phyloP scores from a whole-genome alignment of 2,113 vertebrate species.

The Dipodomys ordii region DNA sequence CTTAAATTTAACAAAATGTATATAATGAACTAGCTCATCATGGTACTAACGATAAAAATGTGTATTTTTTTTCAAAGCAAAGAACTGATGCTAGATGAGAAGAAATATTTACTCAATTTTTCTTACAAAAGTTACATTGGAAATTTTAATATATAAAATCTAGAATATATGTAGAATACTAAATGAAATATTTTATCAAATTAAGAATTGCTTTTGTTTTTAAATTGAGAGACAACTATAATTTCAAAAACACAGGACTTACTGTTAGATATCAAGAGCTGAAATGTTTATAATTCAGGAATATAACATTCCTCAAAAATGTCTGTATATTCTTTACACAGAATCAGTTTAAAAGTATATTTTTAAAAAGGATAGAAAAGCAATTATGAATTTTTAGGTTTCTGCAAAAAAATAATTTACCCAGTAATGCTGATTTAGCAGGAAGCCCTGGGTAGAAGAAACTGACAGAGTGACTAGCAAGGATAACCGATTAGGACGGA shows the following conservation, averaged over 20 bases:
- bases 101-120: conserved; percentile 37
- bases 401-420: neutral
- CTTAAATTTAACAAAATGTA: conserved; percentile 27
- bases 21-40: neutral
- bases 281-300: conserved; percentile 15
- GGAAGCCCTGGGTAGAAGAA: conserved; percentile 30
- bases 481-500: neutral
- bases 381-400: conserved; percentile 32
- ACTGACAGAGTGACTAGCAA: neutral
- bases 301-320: neutral
- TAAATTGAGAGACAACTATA: conserved; percentile 3
- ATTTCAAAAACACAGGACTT: conserved; percentile 24
- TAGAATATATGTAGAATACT: neutral
- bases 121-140: conserved; percentile 9
- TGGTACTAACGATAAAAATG: conserved; percentile 4
- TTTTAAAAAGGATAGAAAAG: conserved; percentile 14
- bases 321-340: neutral
- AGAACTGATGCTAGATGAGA: neutral
- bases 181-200: conserved; percentile 29
- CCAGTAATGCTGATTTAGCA: conserved; percentile 32
- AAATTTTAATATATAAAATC: conserved; percentile 42
- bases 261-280: neutral
- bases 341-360: conserved; percentile 5
- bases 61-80: neutral
- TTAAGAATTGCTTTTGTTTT: neutral